A percentile compares a stretch with the other conserved stretches of the same genome.
Evolutionary conservation across 92 coral and sea anemone species (phyloP).

Genomic region (Zoanthus solanderi): DNA sequence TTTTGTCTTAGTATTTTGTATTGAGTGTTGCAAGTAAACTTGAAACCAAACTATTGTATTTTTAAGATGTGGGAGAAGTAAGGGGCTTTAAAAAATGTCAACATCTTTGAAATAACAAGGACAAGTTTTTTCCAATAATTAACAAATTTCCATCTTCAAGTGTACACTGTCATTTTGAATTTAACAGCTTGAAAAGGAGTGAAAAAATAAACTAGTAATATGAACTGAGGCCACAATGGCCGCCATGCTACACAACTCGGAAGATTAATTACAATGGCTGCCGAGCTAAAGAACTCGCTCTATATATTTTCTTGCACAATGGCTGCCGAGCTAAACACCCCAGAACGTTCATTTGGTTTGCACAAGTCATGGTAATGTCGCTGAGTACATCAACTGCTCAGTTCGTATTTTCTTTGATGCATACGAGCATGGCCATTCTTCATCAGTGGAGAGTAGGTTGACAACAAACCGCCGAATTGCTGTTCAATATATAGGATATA

Average conservation of each 20-base stretch:
- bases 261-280: background rate
- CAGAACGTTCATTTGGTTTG: background rate
- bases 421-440: background rate
- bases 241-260: background rate
- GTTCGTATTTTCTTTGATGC: background rate
- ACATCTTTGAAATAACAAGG: too few species aligned
- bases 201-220: background rate
- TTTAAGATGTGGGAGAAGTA: background rate
- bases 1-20: background rate
- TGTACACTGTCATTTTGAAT: too few species aligned
- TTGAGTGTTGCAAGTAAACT: background rate
- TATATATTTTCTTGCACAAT: background rate
- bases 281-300: background rate
- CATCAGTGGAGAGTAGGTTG: conserved; percentile 1
- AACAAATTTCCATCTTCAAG: too few species aligned
- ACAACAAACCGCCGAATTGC: background rate
- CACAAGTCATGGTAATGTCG: background rate
- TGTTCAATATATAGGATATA: background rate
- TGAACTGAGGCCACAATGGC: background rate
- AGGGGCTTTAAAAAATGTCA: too few species aligned
- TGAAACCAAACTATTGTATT: background rate
- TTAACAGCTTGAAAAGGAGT: too few species aligned
- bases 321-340: conserved; percentile 9
- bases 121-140: too few species aligned
- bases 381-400: conserved; percentile 7